Conservation (phyloP, 2,113 vertebrate genomes). For the Alouatta palliata region DNA sequence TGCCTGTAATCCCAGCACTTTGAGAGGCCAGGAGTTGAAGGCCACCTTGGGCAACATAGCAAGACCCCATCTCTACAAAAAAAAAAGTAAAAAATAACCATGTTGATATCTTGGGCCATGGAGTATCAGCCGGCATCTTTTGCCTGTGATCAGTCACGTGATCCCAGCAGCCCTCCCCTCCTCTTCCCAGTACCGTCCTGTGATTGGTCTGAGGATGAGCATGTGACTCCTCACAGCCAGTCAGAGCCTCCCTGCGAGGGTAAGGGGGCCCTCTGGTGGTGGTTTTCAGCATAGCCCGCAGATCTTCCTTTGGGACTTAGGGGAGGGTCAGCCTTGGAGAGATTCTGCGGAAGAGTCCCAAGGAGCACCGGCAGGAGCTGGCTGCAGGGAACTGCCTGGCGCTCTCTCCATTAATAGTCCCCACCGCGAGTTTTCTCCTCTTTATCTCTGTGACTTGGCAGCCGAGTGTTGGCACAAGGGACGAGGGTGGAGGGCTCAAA, state of each 20-base stretch:
- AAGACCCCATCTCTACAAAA: neutral
- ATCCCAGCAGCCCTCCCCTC: fast-evolving
- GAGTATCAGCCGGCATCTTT: too few relatives aligned
- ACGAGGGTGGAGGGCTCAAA: neutral
- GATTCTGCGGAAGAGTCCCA: fast-evolving
- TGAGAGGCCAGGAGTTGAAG: neutral
- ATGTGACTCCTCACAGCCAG: neutral
- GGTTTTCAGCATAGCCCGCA: neutral
- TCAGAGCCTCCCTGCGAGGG: neutral
- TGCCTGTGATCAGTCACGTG: neutral
- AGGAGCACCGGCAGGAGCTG: neutral
- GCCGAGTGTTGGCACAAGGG: neutral
- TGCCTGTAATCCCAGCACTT: neutral
- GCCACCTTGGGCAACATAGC: neutral
- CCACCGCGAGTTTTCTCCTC: fast-evolving
- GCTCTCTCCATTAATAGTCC: neutral
- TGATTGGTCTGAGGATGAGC: neutral
- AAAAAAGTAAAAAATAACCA: neutral
- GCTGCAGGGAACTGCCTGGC: fast-evolving
- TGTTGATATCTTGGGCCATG: neutral
- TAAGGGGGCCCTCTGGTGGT: too few relatives aligned
- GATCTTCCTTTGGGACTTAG: fast-evolving
- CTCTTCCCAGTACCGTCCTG: fast-evolving
- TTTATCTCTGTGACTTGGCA: neutral
- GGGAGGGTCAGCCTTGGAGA: neutral